These are phyloP conservation scores for Lepetodrilus schrolli DNA, from an alignment of 2,888 invertebrate species.

Conservation along the genomic window DNA sequence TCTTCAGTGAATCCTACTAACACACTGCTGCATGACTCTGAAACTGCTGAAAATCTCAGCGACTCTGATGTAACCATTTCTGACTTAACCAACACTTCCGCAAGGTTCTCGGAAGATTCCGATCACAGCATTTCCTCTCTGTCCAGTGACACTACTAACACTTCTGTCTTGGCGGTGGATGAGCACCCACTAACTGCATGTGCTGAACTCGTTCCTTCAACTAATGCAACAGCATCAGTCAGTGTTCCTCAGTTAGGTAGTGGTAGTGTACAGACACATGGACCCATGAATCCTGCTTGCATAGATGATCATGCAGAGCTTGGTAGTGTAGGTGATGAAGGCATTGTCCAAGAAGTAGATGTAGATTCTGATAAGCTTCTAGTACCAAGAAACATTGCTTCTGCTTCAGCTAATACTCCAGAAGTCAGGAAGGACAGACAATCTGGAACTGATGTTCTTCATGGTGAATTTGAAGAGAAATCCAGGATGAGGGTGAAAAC, in stretches of 20 bases:
- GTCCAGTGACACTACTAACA: not conserved
- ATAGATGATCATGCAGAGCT: too few relatives aligned
- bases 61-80: slow-evolving; percentile 1
- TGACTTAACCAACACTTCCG: not conserved
- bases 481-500: too few relatives aligned
- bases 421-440: too few relatives aligned
- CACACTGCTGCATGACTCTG: too few relatives aligned
- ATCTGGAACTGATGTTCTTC: too few relatives aligned
- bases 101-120: not conserved
- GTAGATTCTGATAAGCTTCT: not conserved
- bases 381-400: slow-evolving; percentile 7
- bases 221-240: too few relatives aligned
- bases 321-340: not conserved
- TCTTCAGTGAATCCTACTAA: too few relatives aligned
- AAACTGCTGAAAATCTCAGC: not conserved
- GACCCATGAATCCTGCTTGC: too few relatives aligned
- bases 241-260: too few relatives aligned
- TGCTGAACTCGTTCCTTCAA: too few relatives aligned
- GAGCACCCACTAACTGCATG: not conserved
- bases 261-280: not conserved
- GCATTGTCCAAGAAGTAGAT: not conserved
- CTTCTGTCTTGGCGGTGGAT: not conserved
- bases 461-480: too few relatives aligned
- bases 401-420: slow-evolving; percentile 18
- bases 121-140: not conserved